Evolutionary conservation across 2,797 vertebrate genomes (phyloP).

Genomic region (Brotula barbata): DNA sequence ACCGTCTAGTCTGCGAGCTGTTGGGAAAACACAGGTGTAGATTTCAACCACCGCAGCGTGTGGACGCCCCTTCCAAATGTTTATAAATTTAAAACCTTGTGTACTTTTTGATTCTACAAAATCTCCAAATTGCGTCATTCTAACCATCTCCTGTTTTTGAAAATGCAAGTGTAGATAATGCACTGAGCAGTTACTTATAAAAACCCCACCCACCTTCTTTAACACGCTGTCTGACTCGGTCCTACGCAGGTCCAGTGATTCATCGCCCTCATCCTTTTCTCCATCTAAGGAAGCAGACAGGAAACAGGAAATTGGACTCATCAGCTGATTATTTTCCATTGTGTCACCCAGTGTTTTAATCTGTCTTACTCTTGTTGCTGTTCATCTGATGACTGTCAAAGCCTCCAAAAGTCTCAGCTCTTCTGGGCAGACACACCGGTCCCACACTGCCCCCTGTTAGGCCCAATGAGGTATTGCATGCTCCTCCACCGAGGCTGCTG

Average conservation of each 20-base stretch:
- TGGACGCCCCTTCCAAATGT: too few species aligned
- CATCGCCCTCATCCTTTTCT: constrained; percentile 87
- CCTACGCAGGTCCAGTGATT: constrained; percentile 87
- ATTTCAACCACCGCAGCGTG: too few species aligned
- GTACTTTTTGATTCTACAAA: too few species aligned
- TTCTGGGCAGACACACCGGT: constrained; percentile 86
- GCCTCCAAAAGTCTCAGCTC: constrained; percentile 93
- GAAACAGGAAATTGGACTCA: too few species aligned
- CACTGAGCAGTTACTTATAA: not conserved
- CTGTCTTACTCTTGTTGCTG: constrained; percentile 86
- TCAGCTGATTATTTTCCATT: too few species aligned
- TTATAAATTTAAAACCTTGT: too few species aligned
- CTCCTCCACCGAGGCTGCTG: constrained; percentile 76
- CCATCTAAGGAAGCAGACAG: constrained; percentile 77
- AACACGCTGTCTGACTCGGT: constrained; percentile 92
- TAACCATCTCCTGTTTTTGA: too few species aligned
- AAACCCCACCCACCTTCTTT: constrained; percentile 80
- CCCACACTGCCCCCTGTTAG: constrained; percentile 75
- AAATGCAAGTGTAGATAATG: too few species aligned
- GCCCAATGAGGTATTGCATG: constrained; percentile 65
- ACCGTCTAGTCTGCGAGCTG: too few species aligned
- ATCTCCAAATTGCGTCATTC: too few species aligned
- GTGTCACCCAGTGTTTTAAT: too few species aligned
- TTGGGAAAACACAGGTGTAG: too few species aligned
- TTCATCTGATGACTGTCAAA: constrained; percentile 95